phyloP scores from a whole-genome alignment of 2,797 vertebrate species.

The Girardinus metallicus region DNA sequence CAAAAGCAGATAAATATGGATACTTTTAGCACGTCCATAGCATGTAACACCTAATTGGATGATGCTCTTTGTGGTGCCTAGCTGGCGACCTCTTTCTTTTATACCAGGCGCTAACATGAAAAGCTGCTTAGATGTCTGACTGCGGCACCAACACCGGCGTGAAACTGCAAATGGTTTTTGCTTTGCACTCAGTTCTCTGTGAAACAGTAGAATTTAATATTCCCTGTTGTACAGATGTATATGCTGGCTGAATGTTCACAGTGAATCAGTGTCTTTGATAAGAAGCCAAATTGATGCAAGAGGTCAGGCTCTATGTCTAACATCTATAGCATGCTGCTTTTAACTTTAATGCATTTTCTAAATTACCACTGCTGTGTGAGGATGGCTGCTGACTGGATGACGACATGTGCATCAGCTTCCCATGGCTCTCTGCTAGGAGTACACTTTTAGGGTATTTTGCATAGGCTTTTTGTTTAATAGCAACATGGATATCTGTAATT shows the following conservation, averaged over 20 bases:
- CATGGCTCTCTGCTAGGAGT: constrained; percentile 6
- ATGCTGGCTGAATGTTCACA: constrained; percentile 25
- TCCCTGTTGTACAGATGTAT: constrained; percentile 8
- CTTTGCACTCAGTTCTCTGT: constrained; percentile 27
- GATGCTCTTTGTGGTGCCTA: constrained; percentile 26
- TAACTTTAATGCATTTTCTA: constrained; percentile 42
- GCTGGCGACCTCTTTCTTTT: constrained; percentile 37
- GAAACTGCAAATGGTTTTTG: constrained; percentile 23
- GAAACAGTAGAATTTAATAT: constrained; percentile 28
- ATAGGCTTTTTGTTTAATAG: not conserved
- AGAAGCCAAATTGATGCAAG: constrained; percentile 25
- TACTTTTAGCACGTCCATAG: constrained; percentile 28
- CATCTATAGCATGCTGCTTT: constrained; percentile 33
- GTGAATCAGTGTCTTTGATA: constrained; percentile 36
- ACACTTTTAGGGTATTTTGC: not conserved
- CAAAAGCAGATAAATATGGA: constrained; percentile 23
- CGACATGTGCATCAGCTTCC: constrained; percentile 6
- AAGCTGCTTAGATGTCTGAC: constrained; percentile 32
- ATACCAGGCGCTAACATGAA: constrained; percentile 32
- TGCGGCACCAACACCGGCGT: constrained; percentile 25
- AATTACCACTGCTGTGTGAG: constrained; percentile 44
- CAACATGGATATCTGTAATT: not conserved
- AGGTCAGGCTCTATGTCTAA: constrained; percentile 19
- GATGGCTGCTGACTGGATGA: constrained; percentile 16
- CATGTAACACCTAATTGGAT: constrained; percentile 35